phyloP scores from a whole-genome alignment of 2,888 invertebrate genomes.

The Seira ritae region DNA sequence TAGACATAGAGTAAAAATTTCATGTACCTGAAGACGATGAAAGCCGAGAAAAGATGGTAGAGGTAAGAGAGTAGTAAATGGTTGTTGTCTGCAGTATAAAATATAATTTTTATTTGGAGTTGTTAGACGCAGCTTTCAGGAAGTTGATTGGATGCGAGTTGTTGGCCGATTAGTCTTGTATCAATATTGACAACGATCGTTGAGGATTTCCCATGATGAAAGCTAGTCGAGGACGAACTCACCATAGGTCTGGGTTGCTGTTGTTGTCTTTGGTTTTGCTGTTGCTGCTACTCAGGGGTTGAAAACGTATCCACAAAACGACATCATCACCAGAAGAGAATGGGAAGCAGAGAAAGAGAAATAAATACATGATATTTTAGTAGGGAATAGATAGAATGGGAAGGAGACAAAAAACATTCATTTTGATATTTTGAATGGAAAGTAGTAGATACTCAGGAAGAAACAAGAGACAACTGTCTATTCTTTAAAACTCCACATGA shows the following conservation, averaged over 20 bases:
- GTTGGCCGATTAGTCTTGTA: slow-evolving; percentile 74
- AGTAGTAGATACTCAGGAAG: not conserved
- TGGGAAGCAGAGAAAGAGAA: not conserved
- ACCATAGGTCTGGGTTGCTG: slow-evolving; percentile 67
- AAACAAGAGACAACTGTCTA: slow-evolving; percentile 2
- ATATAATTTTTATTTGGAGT: slow-evolving; percentile 23
- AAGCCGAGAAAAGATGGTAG: slow-evolving; percentile 31
- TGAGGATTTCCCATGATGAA: slow-evolving; percentile 72
- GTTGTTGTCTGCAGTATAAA: not conserved
- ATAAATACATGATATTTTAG: slow-evolving; percentile 35
- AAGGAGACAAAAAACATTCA: not conserved
- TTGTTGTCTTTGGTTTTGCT: slow-evolving; percentile 57
- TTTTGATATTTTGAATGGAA: not conserved
- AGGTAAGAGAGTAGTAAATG: slow-evolving; percentile 8
- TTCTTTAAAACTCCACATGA: slow-evolving; percentile 6
- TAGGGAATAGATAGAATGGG: not conserved
- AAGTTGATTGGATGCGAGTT: slow-evolving; percentile 73
- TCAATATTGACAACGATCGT: slow-evolving; percentile 74
- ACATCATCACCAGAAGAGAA: slow-evolving; percentile 1
- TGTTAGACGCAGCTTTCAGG: slow-evolving; percentile 73
- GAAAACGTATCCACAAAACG: not conserved
- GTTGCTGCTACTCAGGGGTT: not conserved
- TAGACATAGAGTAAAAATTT: slow-evolving; percentile 16
- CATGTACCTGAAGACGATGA: slow-evolving; percentile 60
- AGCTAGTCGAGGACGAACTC: slow-evolving; percentile 68